Conservation (phyloP, 2,888 invertebrate species). For the Lordiphosa fenestrarum region DNA sequence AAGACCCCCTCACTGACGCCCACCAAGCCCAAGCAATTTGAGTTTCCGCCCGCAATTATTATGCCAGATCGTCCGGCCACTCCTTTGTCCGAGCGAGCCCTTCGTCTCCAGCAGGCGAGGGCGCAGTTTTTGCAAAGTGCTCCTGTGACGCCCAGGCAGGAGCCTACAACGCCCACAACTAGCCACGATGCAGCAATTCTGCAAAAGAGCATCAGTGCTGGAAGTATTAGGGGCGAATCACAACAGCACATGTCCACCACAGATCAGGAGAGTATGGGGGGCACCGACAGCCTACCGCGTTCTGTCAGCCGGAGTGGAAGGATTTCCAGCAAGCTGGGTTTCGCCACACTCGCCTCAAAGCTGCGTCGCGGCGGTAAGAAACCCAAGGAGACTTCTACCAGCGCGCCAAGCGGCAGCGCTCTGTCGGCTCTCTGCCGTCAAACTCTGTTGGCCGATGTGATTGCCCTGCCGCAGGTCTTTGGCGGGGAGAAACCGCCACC, state of each 20-base stretch:
- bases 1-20: constrained; percentile 68
- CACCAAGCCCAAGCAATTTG: constrained; percentile 65
- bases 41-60: constrained; percentile 43
- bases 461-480: constrained; percentile 59
- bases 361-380: constrained; percentile 81
- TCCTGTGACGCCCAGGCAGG: constrained; percentile 58
- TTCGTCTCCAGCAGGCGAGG: constrained; percentile 86
- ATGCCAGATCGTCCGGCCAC: constrained; percentile 64
- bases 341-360: constrained; percentile 83
- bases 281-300: constrained; percentile 82
- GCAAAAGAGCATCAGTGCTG: constrained; percentile 86
- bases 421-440: constrained; percentile 88
- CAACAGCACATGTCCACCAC: constrained; percentile 52
- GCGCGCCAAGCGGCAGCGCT: constrained; percentile 81
- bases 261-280: constrained; percentile 76
- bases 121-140: constrained; percentile 85
- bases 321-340: constrained; percentile 80
- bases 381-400: constrained; percentile 66
- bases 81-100: constrained; percentile 81
- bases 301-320: constrained; percentile 76
- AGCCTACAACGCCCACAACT: constrained; percentile 79
- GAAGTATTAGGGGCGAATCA: constrained; percentile 83
- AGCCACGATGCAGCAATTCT: constrained; percentile 82
- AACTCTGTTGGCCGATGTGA: constrained; percentile 86
- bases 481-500: constrained; percentile 40